A percentile compares a stretch with the other conserved stretches of the same genome.
These are phyloP conservation scores for Pimephales promelas DNA, from an alignment of 2,113 vertebrate species.

Conservation along the genomic window DNA sequence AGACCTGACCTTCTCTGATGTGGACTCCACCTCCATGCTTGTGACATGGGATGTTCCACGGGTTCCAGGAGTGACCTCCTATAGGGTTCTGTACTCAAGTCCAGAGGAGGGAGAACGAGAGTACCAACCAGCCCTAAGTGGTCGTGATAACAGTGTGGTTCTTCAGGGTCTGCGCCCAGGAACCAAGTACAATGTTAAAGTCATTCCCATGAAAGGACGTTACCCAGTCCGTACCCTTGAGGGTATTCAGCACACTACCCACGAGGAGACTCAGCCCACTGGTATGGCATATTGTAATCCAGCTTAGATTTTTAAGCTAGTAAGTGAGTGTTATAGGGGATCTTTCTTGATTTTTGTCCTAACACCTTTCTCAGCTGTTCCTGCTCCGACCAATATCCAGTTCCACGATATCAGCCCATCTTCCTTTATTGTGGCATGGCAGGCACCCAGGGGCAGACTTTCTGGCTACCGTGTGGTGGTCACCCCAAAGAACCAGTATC, in stretches of 20 bases:
- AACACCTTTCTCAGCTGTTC: conserved; percentile 79
- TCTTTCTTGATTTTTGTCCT: neutral
- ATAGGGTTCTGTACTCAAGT: conserved; percentile 90
- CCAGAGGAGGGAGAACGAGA: conserved; percentile 89
- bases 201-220: conserved; percentile 86
- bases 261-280: neutral
- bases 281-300: neutral
- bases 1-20: conserved; percentile 92
- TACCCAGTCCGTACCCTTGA: conserved; percentile 85
- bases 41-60: conserved; percentile 93
- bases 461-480: conserved; percentile 89
- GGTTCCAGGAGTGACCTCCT: conserved; percentile 87
- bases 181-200: conserved; percentile 93
- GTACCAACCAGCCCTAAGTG: conserved; percentile 83
- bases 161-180: conserved; percentile 88
- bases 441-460: conserved; percentile 78
- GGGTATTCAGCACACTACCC: conserved; percentile 93
- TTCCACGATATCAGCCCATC: conserved; percentile 84
- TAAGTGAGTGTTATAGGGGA: neutral
- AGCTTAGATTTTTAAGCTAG: neutral
- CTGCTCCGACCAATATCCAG: conserved; percentile 84
- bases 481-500: conserved; percentile 86
- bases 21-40: conserved; percentile 90
- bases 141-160: conserved; percentile 85
- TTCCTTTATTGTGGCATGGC: conserved; percentile 84